Evolutionary conservation across 2,888 invertebrate species (phyloP).

Genomic region (Mythimna ferrago): DNA sequence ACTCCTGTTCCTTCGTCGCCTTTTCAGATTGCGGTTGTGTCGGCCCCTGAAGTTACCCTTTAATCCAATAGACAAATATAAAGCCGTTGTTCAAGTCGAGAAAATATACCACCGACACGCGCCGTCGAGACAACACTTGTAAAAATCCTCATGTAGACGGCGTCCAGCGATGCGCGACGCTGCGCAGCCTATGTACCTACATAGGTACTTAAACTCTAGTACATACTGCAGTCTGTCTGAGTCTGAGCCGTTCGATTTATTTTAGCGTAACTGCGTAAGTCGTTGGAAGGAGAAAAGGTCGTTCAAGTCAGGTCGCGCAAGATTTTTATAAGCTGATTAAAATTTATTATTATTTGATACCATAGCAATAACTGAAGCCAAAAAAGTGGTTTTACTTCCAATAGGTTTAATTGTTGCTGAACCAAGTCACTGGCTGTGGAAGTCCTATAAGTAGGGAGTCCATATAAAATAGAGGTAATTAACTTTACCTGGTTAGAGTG

Average conservation of each 20-base stretch:
- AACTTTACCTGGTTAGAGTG: background rate
- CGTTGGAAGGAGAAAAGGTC: slow-evolving; percentile 21
- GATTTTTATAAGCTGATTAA: slow-evolving; percentile 1
- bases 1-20: too few relatives aligned
- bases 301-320: background rate
- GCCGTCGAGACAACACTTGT: too few relatives aligned
- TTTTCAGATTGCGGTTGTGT: too few relatives aligned
- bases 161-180: slow-evolving; percentile 12
- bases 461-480: background rate
- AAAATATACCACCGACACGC: too few relatives aligned
- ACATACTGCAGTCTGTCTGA: slow-evolving; percentile 6
- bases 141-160: background rate
- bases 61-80: too few relatives aligned
- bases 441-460: background rate
- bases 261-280: slow-evolving; percentile 10
- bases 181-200: background rate
- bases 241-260: slow-evolving; percentile 6
- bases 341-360: background rate
- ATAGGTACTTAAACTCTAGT: background rate
- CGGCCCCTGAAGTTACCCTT: too few relatives aligned
- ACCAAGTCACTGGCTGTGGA: background rate
- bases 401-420: background rate
- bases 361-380: slow-evolving; percentile 15
- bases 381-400: background rate
- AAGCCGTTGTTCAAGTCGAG: too few relatives aligned